Evolutionary conservation across 2,888 invertebrate species (phyloP), one percentile per base, ranked within the genome.

Genomic region (Periphyllus acericola): DNA sequence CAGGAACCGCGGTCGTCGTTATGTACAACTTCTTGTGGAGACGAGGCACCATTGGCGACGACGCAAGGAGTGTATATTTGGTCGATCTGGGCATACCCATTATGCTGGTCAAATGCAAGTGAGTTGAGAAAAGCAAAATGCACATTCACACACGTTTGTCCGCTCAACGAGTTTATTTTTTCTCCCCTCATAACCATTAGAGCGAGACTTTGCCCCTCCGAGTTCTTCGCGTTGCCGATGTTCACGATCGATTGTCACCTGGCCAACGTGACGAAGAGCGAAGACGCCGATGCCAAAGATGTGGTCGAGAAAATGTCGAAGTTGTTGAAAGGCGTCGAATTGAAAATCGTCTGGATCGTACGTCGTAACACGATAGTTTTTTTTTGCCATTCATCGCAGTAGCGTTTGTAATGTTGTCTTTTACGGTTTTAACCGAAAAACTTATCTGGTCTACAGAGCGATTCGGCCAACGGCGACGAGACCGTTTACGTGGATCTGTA

Each of bases 51-150:
- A 75, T 87, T 5, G 5, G 17, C 17, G 11, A 87, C 3, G 34
- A 19, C 9, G 32, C 46, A 0, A 17, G 74, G 4, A 75, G 25
- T 32, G 66, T 81, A 9, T 2, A 32, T 25, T 74, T 87, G 19
- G 81, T 87, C 25, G 87, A 87, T 34, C 66, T 60, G 5, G 87
- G 87, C 36, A 6, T 66, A n/a, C n/a, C 81, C 0, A 46, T 80
- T 21, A 60, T 60, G n/a, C 19, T 81, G n/a, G 4, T 46, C 3
- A 71, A 80, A 46, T 46, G 40, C 0, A 74, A 81, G 87, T 87
- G 60, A 75, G 87, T 46, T 29, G 21, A 6, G 9, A 21, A 25
- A 60, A 25, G 60, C 6, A 6, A 6, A 60, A 60, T 1, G 14
- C 11, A 46, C 46, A 46, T 14, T 11, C 14, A 11, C 14, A 46